Evolutionary conservation across 2,113 vertebrate species (phyloP).

Genomic region (Phylloscopus whistleri): DNA sequence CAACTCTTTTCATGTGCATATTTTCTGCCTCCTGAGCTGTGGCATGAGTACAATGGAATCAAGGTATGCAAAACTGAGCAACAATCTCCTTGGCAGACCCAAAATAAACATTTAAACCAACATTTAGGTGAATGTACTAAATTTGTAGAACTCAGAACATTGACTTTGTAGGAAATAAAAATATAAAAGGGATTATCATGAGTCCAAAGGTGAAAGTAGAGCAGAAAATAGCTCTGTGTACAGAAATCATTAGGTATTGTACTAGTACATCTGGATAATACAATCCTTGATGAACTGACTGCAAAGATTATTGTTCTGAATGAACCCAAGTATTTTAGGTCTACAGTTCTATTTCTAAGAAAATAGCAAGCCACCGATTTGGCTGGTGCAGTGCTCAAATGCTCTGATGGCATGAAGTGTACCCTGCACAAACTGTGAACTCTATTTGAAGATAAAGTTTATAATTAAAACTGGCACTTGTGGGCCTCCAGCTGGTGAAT

Average conservation of each 20-base stretch:
- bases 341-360: not conserved
- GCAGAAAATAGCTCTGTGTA: not conserved
- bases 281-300: not conserved
- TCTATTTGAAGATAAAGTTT: conserved; percentile 55
- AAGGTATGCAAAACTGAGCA: not conserved
- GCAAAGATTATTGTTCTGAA: not conserved
- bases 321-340: not conserved
- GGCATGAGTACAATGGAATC: not conserved
- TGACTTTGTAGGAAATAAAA: not conserved
- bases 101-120: not conserved
- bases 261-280: not conserved
- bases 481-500: conserved; percentile 55
- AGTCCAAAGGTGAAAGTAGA: not conserved
- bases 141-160: not conserved
- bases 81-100: not conserved
- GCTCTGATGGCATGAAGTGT: not conserved
- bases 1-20: not conserved
- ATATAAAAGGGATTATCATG: not conserved
- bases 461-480: conserved; percentile 52
- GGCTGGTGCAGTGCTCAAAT: not conserved
- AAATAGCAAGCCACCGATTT: not conserved
- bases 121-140: not conserved
- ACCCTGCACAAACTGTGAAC: conserved; percentile 23
- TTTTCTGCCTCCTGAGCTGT: not conserved
- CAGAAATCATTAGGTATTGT: not conserved